Evolutionary conservation across 2,113 vertebrate genomes (phyloP), one percentile per base, ranked within the genome.

Genomic region (Heteronetta atricapilla): DNA sequence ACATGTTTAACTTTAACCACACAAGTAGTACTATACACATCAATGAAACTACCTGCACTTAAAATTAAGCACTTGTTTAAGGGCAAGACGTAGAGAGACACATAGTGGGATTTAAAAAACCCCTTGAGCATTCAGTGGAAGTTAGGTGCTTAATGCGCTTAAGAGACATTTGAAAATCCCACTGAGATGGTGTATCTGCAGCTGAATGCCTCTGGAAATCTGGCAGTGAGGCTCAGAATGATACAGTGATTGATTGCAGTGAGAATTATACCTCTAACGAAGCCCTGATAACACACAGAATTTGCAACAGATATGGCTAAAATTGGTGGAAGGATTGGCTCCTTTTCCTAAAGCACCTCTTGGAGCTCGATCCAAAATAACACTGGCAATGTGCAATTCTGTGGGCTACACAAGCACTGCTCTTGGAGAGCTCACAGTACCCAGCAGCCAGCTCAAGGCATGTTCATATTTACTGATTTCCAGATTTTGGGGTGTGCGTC

Each of bases 51-150:
- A 88, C 94, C 90, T 93, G 93, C 90, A 94, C 95, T 97, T 94
- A 95, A 95, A 97, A 95, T 93, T 96, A 93, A 95, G 93, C 94
- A 95, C 94, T 96, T 97, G 92, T 97, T 97, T 96, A 96, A 94
- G 94, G 93, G 90, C 93, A 94, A 95, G 90, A 91, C 33, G 42
- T 48, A 86, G 88, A 92, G 92, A 97, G 83, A 96, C 69, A 88
- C 73, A n/a, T 31, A 93, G 91, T 29, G 77, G 89, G 89, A 87
- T 89, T 96, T 95, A 79, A 84, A 94, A 95, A 97, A 96, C 60
- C 94, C 93, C 89, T 94, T 90, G 89, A 96, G 95, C 81, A 90
- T 90, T 97, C 77, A 48, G 62, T 89, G 81, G 81, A 89, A 96
- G 82, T 92, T 94, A 96, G 95, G 93, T 92, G 83, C 93, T 93